Conservation (phyloP, 1,140 invertebrate genomes). For the Drosophila carrolli region DNA sequence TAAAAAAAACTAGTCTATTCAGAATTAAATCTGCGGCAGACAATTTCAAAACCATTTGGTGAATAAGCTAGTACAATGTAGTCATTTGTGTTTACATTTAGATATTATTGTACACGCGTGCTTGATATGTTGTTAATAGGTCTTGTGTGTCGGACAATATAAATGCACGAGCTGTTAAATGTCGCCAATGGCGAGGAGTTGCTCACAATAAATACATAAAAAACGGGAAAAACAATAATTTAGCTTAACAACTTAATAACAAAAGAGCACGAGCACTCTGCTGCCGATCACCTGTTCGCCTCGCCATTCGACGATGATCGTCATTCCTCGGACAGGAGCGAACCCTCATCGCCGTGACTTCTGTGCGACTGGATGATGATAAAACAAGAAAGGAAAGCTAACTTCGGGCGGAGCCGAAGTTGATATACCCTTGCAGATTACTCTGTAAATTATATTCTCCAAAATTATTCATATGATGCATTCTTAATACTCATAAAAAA, state of each 20-base stretch:
- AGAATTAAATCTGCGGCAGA: neutral
- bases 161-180: constrained; percentile 75
- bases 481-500: no score
- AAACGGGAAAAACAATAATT: constrained; percentile 63
- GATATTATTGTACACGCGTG: constrained; percentile 25
- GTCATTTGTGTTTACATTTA: constrained; percentile 19
- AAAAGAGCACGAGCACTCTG: constrained; percentile 50
- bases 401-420: no score
- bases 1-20: no score
- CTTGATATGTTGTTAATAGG: constrained; percentile 27
- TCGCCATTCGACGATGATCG: constrained; percentile 22
- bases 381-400: no score
- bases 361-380: constrained; percentile 13
- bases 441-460: no score
- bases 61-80: constrained; percentile 9
- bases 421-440: no score
- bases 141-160: constrained; percentile 54
- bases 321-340: constrained; percentile 29
- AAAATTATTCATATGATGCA: no score
- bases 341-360: constrained; percentile 50
- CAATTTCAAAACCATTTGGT: neutral
- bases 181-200: constrained; percentile 48
- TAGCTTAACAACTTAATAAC: constrained; percentile 81
- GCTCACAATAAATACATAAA: constrained; percentile 28
- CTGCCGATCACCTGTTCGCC: constrained; percentile 46